A percentile compares a stretch with the other conserved stretches of the same genome.
These are phyloP conservation scores for Drosophila rufa DNA, from an alignment of 1,140 invertebrate genomes.

Conservation along the genomic window DNA sequence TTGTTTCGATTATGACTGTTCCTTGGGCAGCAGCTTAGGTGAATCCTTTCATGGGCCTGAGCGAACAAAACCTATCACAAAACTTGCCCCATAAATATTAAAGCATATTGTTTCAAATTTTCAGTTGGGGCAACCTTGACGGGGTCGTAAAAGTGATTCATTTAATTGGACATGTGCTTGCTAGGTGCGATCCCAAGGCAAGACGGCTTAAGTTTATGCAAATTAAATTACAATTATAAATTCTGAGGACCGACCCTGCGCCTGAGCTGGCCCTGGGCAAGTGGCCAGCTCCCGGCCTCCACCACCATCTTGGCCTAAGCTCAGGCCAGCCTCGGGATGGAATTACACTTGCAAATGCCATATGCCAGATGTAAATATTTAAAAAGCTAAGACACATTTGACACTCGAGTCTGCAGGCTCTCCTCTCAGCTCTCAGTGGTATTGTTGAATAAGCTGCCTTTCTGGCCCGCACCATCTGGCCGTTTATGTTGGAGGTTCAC, in stretches of 20 bases:
- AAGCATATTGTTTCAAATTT: conserved; percentile 63
- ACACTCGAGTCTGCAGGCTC: conserved; percentile 39
- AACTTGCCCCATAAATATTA: conserved; percentile 76
- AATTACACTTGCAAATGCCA: conserved; percentile 61
- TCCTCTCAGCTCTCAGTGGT: conserved; percentile 23
- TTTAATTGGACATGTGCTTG: conserved; percentile 58
- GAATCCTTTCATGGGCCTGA: conserved; percentile 47
- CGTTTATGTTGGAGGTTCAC: conserved; percentile 25
- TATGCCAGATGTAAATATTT: conserved; percentile 72
- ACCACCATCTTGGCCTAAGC: conserved; percentile 43
- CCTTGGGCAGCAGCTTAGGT: conserved; percentile 11
- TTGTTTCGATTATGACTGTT: conserved; percentile 47
- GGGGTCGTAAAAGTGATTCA: conserved; percentile 68
- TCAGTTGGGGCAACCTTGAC: conserved; percentile 21
- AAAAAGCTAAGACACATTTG: conserved; percentile 63
- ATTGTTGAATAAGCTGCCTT: conserved; percentile 41
- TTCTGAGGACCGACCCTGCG: conserved; percentile 46
- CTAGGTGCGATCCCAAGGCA: conserved; percentile 14
- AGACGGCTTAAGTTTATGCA: conserved; percentile 65
- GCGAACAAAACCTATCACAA: conserved; percentile 24
- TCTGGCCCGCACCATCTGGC: conserved; percentile 13
- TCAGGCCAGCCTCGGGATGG: conserved; percentile 15
- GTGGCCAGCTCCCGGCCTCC: conserved; percentile 13
- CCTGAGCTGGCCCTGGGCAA: conserved; percentile 27
- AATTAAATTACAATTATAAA: conserved; percentile 81